Evolutionary conservation across 2,113 vertebrate genomes (phyloP).

Genomic region (Zingel zingel): DNA sequence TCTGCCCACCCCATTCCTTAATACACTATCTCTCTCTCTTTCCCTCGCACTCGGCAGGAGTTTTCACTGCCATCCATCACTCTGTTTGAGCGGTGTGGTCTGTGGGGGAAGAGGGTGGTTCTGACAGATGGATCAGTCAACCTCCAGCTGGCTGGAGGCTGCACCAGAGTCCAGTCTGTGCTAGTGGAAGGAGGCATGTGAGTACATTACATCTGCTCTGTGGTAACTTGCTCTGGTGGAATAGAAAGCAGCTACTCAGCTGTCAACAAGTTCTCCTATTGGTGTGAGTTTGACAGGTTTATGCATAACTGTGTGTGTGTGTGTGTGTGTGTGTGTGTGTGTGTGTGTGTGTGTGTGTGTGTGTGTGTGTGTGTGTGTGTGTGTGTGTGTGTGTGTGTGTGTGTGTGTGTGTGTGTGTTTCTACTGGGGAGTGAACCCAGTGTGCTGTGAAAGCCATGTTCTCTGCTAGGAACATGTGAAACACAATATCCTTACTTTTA

Average conservation of each 20-base stretch:
- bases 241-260: neutral
- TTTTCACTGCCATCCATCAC: constrained; percentile 91
- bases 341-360: constrained; percentile 16
- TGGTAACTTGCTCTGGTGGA: neutral
- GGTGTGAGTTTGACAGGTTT: constrained; percentile 41
- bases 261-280: neutral
- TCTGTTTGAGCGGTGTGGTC: constrained; percentile 88
- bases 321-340: neutral
- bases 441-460: constrained; percentile 5
- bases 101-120: constrained; percentile 90
- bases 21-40: constrained; percentile 8
- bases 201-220: constrained; percentile 73
- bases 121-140: constrained; percentile 87
- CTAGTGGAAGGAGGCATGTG: constrained; percentile 92
- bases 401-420: constrained; percentile 26
- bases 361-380: constrained; percentile 27
- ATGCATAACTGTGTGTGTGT: constrained; percentile 32
- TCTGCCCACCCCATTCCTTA: neutral
- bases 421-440: neutral
- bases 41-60: constrained; percentile 82
- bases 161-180: constrained; percentile 88
- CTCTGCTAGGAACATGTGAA: neutral
- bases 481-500: constrained; percentile 21
- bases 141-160: constrained; percentile 89
- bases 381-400: neutral